phyloP scores from a whole-genome alignment of 2,113 vertebrate species.

The Motacilla tschutschensis region DNA sequence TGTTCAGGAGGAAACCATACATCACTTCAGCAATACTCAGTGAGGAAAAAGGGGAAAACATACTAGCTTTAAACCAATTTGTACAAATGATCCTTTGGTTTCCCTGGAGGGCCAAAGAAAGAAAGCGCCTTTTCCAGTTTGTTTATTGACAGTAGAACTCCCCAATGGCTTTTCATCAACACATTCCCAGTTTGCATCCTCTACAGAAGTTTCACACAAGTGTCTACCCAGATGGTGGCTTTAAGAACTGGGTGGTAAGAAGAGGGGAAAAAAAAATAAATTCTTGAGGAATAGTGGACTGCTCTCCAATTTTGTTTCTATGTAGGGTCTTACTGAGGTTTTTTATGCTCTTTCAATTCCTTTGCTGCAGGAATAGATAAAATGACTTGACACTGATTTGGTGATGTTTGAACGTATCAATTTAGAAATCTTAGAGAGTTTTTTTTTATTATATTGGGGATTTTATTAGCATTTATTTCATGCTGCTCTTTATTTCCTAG shows the following conservation, averaged over 20 bases:
- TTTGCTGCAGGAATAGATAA: background rate
- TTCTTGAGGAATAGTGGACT: background rate
- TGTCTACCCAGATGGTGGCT: background rate
- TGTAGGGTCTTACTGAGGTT: background rate
- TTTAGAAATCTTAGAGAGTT: background rate
- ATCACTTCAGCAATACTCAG: background rate
- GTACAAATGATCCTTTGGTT: background rate
- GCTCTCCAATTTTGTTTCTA: background rate
- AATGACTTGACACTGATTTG: background rate
- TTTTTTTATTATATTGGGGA: background rate
- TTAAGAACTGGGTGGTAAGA: background rate
- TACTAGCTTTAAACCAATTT: background rate
- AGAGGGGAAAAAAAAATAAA: background rate
- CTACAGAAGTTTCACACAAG: background rate
- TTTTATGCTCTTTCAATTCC: background rate
- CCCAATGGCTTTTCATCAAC: background rate
- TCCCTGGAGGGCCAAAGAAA: background rate
- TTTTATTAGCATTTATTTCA: background rate
- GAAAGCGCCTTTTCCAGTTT: fast-evolving
- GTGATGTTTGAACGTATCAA: background rate
- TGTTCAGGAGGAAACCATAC: background rate
- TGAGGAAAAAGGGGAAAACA: background rate
- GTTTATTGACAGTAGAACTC: background rate
- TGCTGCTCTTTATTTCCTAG: background rate
- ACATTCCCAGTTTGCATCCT: background rate